Evolutionary conservation across 2,888 invertebrate species (phyloP), one percentile per base, ranked within the genome.

Genomic region (Autographa pulchrina): DNA sequence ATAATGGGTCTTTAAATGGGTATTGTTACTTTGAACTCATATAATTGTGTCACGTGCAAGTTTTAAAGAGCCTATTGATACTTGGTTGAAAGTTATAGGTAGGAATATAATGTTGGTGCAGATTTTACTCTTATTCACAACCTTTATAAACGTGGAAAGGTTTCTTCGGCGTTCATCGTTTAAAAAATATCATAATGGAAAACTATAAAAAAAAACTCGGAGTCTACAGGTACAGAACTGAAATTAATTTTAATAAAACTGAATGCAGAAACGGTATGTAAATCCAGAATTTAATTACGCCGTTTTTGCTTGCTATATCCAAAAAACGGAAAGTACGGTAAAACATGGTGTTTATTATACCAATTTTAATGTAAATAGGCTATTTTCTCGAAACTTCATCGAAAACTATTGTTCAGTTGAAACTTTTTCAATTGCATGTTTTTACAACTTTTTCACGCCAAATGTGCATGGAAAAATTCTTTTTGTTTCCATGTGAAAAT

Each of bases 1-100:
- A 25, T 71, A 83, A 78, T 85, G 63, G 72, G 61, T 69, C 72
- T 73, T 68, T 70, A 83, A 73, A 83, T 73, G 70, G 32, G 56
- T 52, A 75, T 77, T 73, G 83, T 74, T 66, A 68, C 75, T 74
- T 78, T 58, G 63, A 70, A 74, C 72, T 56, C 71, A 59, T 70
- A 61, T 60, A 62, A 68, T 72, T 76, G 65, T 70, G 16, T 31
- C 18, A n/a, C 70, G 43, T 67, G 62, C 62, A 78, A 83, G 66
- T 67, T 80, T 38, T 64, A 20, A 59, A 69, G 66, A 62, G 41
- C 43, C 72, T 38, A 43, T 20, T 43, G 62, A 59, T 81, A 68
- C 65, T 77, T 72, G 25, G 32, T 52, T 56, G 52, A 62, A 38
- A 32, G 70, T 48, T 52, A 18, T 18, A n/a, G 9, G 18, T 13